A percentile compares a stretch with the other conserved stretches of the same genome.
Evolutionary conservation across 2,888 invertebrate species (phyloP).

Genomic region (Leucophenga maculata): DNA sequence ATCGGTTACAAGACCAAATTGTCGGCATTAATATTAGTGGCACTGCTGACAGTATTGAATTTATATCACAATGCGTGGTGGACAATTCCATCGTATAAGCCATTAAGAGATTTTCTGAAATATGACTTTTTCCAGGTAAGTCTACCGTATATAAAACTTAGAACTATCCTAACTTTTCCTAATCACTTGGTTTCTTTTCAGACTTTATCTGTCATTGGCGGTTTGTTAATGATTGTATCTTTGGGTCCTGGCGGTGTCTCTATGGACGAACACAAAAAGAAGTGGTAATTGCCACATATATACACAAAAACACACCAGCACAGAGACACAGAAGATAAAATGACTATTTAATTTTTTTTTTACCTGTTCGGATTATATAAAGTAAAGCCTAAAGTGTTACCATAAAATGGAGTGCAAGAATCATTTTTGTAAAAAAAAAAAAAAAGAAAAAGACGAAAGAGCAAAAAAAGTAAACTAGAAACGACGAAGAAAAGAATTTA

Average conservation of each 20-base stretch:
- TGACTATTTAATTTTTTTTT: slow-evolving; percentile 50
- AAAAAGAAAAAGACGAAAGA: slow-evolving; percentile 12
- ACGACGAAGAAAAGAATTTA: slow-evolving; percentile 32
- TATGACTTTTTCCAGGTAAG: slow-evolving; percentile 99
- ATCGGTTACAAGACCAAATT: slow-evolving; percentile 99
- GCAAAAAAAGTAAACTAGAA: background rate
- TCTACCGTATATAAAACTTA: background rate
- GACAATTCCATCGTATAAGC: slow-evolving; percentile 94
- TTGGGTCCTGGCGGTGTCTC: slow-evolving; percentile 98
- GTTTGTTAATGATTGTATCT: slow-evolving; percentile 97
- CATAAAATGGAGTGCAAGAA: slow-evolving; percentile 60
- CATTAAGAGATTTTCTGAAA: slow-evolving; percentile 98
- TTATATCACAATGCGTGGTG: slow-evolving; percentile 99
- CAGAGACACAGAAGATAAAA: slow-evolving; percentile 19
- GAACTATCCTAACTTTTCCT: too few relatives aligned
- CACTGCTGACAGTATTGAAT: slow-evolving; percentile 90
- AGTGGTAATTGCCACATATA: slow-evolving; percentile 74
- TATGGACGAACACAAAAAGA: slow-evolving; percentile 99
- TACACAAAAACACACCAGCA: slow-evolving; percentile 29
- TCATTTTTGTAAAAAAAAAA: slow-evolving; percentile 48
- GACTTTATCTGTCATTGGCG: slow-evolving; percentile 99
- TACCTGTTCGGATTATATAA: slow-evolving; percentile 49
- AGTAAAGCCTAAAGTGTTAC: slow-evolving; percentile 58
- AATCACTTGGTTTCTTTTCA: slow-evolving; percentile 76
- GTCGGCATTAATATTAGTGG: slow-evolving; percentile 93